These are phyloP conservation scores for Acrobasis consociella DNA, from an alignment of 2,888 invertebrate genomes.

Conservation along the genomic window DNA sequence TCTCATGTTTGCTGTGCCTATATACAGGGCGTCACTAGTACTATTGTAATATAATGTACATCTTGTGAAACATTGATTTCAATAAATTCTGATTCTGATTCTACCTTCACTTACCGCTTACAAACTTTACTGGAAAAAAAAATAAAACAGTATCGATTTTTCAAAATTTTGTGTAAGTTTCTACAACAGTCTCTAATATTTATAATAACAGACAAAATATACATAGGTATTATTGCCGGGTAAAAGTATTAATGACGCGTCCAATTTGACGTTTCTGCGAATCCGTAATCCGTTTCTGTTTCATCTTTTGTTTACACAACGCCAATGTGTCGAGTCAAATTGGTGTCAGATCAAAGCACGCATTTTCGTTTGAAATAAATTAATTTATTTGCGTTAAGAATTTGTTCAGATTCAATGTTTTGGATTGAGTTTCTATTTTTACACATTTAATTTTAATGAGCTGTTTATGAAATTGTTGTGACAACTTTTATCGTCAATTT, in stretches of 20 bases:
- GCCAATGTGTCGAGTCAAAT: conserved; percentile 1
- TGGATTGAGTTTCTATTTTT: not conserved
- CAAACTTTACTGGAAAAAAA: too few species aligned
- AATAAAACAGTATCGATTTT: too few species aligned
- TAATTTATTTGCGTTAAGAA: conserved; percentile 3
- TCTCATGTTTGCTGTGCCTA: too few species aligned
- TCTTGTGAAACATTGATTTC: too few species aligned
- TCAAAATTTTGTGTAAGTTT: too few species aligned
- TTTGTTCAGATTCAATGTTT: not conserved
- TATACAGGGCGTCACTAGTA: too few species aligned
- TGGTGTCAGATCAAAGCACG: not conserved
- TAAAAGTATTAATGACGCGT: conserved; percentile 1
- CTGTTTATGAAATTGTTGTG: not conserved
- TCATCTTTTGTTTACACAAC: conserved; percentile 8
- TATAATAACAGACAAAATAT: not conserved
- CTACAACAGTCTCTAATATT: too few species aligned
- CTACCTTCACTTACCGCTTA: too few species aligned
- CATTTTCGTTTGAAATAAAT: conserved; percentile 5
- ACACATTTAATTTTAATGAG: not conserved
- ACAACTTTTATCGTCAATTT: not conserved
- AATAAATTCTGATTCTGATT: too few species aligned
- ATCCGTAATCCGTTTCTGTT: not conserved
- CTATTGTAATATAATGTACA: too few species aligned
- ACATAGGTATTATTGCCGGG: not conserved
- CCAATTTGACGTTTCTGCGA: conserved; percentile 5